These are phyloP conservation scores for Antheraea mylitta DNA, from an alignment of 1,140 invertebrate species.

Conservation along the genomic window DNA sequence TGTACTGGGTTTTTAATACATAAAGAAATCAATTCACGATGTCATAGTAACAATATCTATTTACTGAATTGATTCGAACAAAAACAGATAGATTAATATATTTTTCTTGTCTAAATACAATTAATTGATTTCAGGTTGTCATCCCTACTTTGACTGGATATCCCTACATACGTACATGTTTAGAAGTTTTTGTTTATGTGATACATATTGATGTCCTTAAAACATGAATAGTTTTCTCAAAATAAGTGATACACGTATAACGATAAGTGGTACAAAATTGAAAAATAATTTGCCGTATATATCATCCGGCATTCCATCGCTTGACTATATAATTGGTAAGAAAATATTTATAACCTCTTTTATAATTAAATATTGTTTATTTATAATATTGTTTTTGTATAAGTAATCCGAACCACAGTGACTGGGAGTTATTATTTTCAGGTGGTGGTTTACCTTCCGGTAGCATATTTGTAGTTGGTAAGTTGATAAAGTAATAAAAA, in stretches of 20 bases:
- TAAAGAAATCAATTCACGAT: too few species aligned
- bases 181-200: neutral
- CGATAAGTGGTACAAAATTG: slow-evolving; percentile 56
- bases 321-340: slow-evolving; percentile 83
- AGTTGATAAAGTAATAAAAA: slow-evolving; percentile 24
- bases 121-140: too few species aligned
- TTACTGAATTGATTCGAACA: too few species aligned
- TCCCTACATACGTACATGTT: too few species aligned
- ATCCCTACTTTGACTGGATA: too few species aligned
- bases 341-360: slow-evolving; percentile 4
- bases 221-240: slow-evolving; percentile 65
- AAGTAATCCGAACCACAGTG: neutral
- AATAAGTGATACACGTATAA: slow-evolving; percentile 36
- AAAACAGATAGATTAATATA: too few species aligned
- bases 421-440: slow-evolving; percentile 44
- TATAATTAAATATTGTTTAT: neutral
- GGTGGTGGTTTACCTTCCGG: slow-evolving; percentile 81
- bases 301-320: slow-evolving; percentile 84
- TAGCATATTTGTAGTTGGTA: slow-evolving; percentile 79
- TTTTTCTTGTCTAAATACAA: too few species aligned
- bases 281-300: slow-evolving; percentile 68
- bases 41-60: too few species aligned
- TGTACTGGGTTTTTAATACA: too few species aligned
- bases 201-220: neutral
- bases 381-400: neutral